phyloP scores from a whole-genome alignment of 2,888 invertebrate species.

The Tetragnatha montana region DNA sequence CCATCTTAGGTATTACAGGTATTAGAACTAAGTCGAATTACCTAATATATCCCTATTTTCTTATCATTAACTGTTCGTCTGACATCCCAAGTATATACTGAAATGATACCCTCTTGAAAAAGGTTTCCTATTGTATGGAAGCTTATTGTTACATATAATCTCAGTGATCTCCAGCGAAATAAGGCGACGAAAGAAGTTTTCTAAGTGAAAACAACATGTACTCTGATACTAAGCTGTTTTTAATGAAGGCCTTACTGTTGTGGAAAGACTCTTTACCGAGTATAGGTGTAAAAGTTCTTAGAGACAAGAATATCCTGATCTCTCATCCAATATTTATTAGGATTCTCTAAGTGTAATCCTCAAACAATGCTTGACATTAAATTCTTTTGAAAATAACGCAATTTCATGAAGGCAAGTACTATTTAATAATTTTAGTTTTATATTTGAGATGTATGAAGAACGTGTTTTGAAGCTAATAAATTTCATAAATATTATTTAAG shows the following conservation, averaged over 20 bases:
- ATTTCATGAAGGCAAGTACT: too few species aligned
- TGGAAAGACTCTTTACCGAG: neutral
- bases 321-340: neutral
- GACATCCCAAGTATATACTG: neutral
- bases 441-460: too few species aligned
- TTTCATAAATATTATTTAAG: too few species aligned
- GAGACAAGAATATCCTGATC: neutral
- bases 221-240: conserved; percentile 43
- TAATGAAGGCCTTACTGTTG: conserved; percentile 19
- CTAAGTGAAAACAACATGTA: neutral
- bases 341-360: neutral
- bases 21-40: too few species aligned
- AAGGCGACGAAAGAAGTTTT: neutral
- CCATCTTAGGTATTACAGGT: too few species aligned
- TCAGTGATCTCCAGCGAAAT: neutral
- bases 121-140: neutral
- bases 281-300: neutral
- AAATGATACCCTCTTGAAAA: neutral
- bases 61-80: too few species aligned
- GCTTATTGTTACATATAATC: neutral
- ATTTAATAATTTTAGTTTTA: too few species aligned
- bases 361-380: too few species aligned
- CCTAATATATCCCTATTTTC: too few species aligned
- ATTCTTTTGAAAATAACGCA: too few species aligned
- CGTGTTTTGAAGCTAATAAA: too few species aligned